A percentile compares a stretch with the other conserved stretches of the same genome.
Conservation (phyloP, 2,797 vertebrate species). For the Hozukius guyotensis region DNA sequence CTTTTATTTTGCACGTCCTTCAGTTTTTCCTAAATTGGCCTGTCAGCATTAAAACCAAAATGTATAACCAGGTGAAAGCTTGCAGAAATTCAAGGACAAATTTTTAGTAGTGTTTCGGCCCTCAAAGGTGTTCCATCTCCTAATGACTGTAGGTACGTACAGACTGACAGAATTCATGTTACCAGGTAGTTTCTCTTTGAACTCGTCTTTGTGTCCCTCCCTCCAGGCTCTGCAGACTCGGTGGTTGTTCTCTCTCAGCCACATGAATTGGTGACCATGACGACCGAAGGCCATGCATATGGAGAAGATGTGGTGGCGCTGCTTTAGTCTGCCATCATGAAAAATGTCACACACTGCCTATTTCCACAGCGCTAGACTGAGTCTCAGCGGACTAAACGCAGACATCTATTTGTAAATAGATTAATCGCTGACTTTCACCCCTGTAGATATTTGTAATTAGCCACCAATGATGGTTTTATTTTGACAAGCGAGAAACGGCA, state of each 20-base stretch:
- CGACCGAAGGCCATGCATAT: conserved; percentile 79
- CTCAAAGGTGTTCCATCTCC: background rate
- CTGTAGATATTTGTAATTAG: conserved; percentile 79
- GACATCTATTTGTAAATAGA: conserved; percentile 62
- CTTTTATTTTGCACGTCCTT: background rate
- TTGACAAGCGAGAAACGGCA: conserved; percentile 54
- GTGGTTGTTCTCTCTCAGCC: conserved; percentile 84
- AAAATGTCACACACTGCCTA: conserved; percentile 9
- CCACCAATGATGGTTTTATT: conserved; percentile 62
- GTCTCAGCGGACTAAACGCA: background rate
- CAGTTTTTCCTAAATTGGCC: background rate
- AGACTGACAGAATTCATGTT: background rate
- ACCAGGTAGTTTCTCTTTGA: background rate
- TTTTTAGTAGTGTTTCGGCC: no score
- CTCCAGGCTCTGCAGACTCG: conserved; percentile 78
- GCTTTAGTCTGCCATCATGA: conserved; percentile 66
- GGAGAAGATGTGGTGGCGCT: conserved; percentile 85
- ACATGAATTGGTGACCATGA: conserved; percentile 86
- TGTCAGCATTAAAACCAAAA: conserved; percentile 24
- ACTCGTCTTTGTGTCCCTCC: background rate
- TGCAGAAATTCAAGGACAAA: background rate
- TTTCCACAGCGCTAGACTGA: conserved; percentile 19
- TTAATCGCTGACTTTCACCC: conserved; percentile 35
- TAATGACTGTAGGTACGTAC: background rate
- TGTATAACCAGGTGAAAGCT: background rate